Percentiles rank a stretch among this genome's conserved stretches.
phyloP scores from a whole-genome alignment of 2,797 vertebrate species.

The Crypturellus tataupa region DNA sequence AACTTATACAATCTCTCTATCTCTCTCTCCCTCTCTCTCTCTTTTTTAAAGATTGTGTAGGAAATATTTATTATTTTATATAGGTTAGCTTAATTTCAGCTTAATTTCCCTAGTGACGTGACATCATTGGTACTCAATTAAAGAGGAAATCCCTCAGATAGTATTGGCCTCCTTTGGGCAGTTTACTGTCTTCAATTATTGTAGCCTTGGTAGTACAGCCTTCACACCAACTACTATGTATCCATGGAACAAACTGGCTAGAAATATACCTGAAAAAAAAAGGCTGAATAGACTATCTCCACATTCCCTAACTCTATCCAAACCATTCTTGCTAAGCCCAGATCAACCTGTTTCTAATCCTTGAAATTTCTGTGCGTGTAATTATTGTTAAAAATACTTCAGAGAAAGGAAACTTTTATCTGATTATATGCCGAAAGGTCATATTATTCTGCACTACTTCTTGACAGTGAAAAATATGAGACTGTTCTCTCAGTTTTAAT shows the following conservation, averaged over 20 bases:
- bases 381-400: background rate
- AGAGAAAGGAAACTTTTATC: background rate
- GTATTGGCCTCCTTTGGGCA: background rate
- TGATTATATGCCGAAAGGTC: background rate
- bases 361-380: background rate
- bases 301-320: background rate
- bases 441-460: background rate
- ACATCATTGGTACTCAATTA: fast-evolving
- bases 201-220: background rate
- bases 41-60: background rate
- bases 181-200: background rate
- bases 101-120: background rate
- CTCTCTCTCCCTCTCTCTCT: background rate
- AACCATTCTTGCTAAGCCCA: background rate
- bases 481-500: background rate
- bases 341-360: background rate
- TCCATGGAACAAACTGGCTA: background rate
- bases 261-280: background rate
- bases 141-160: background rate
- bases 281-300: background rate
- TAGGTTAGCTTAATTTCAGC: background rate
- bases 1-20: background rate
- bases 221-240: background rate
- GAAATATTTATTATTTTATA: background rate
- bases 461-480: background rate